Evolutionary conservation across 2,113 vertebrate species (phyloP).

Genomic region (Gorsachius goisagi): DNA sequence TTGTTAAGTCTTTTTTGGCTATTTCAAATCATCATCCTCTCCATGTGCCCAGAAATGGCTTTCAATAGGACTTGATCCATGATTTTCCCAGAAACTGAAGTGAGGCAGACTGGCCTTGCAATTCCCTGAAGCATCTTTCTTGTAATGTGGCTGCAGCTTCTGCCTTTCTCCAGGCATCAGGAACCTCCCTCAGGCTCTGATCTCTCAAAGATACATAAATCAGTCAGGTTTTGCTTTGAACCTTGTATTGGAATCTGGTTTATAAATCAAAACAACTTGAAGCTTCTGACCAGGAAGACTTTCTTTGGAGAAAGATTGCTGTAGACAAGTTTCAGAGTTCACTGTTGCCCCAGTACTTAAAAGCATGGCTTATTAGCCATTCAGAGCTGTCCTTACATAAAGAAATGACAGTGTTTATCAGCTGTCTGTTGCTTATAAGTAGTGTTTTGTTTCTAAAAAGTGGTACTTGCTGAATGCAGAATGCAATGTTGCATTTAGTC

Average conservation of each 20-base stretch:
- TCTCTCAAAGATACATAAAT: not conserved
- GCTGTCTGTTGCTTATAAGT: not conserved
- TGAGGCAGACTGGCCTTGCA: not conserved
- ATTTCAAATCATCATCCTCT: not conserved
- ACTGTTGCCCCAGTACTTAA: not conserved
- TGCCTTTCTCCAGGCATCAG: not conserved
- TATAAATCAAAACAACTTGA: not conserved
- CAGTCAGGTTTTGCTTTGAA: not conserved
- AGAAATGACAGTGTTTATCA: not conserved
- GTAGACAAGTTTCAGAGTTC: not conserved
- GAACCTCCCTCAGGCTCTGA: not conserved
- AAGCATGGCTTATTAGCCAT: not conserved
- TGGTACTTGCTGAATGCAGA: not conserved
- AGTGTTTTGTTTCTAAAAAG: not conserved
- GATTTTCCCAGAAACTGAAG: not conserved
- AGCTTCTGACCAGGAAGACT: not conserved
- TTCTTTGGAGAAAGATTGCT: not conserved
- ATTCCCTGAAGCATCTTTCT: not conserved
- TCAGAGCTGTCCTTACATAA: not conserved
- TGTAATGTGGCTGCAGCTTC: not conserved
- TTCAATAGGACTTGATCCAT: not conserved
- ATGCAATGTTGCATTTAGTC: not conserved
- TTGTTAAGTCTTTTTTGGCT: not conserved
- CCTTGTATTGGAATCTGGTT: not conserved
- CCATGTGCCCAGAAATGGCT: not conserved